These are phyloP conservation scores for Microctonus brassicae DNA, from an alignment of 2,888 invertebrate genomes.

Conservation along the genomic window DNA sequence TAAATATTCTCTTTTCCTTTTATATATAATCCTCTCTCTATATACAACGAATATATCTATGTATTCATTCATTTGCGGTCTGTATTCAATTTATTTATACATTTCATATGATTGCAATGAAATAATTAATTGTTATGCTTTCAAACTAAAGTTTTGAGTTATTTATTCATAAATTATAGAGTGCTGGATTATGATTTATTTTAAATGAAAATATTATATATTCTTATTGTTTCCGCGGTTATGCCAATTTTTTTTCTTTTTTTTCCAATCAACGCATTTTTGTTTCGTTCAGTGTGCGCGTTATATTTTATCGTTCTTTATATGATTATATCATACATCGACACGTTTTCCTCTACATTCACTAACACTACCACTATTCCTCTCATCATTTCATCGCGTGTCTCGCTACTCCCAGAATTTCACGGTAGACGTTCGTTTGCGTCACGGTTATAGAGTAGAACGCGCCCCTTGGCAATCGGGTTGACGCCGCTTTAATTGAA, in stretches of 20 bases:
- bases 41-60: too few species aligned
- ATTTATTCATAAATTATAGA: neutral
- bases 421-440: slow-evolving; percentile 32
- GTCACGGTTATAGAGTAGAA: slow-evolving; percentile 20
- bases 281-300: neutral
- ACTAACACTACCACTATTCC: neutral
- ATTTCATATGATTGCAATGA: neutral
- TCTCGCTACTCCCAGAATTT: slow-evolving; percentile 12
- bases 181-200: neutral
- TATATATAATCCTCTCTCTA: neutral
- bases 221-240: neutral
- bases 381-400: slow-evolving; percentile 5
- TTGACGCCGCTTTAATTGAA: slow-evolving; percentile 32
- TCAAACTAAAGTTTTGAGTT: neutral
- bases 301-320: neutral
- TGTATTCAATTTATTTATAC: neutral
- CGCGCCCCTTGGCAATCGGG: neutral
- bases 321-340: slow-evolving; percentile 17
- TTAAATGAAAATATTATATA: neutral
- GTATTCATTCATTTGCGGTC: neutral
- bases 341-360: slow-evolving; percentile 26
- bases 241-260: neutral
- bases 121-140: neutral
- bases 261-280: neutral
- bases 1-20: neutral